Percentiles rank a stretch among this genome's conserved stretches.
phyloP scores from a whole-genome alignment of 2,797 vertebrate genomes.

The Chromobotia macracanthus region DNA sequence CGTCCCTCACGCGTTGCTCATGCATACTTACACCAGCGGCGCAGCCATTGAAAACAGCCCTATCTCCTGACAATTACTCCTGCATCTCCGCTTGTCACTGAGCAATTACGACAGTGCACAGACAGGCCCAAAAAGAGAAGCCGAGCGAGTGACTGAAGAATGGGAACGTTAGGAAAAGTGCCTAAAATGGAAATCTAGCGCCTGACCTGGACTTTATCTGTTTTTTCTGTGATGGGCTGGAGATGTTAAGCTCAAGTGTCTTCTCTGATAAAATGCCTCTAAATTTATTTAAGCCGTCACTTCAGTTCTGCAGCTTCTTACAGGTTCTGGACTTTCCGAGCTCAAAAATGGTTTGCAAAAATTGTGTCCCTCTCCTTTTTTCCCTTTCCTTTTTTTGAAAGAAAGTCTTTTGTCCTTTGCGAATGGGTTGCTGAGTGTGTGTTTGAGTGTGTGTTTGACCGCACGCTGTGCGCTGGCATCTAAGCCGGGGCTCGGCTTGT shows the following conservation, averaged over 20 bases:
- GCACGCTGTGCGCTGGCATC: slow-evolving; percentile 26
- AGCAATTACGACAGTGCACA: slow-evolving; percentile 84
- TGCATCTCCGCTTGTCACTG: slow-evolving; percentile 99
- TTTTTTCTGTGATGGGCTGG: slow-evolving; percentile 81
- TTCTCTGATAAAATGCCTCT: slow-evolving; percentile 75
- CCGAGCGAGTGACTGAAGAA: slow-evolving; percentile 35
- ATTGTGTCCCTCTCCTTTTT: slow-evolving; percentile 54
- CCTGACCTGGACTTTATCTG: slow-evolving; percentile 81
- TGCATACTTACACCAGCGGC: slow-evolving; percentile 98
- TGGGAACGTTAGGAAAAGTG: slow-evolving; percentile 77
- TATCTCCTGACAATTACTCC: slow-evolving; percentile 99
- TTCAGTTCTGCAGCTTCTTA: slow-evolving; percentile 73
- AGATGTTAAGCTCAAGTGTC: slow-evolving; percentile 57
- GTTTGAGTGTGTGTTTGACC: slow-evolving; percentile 50
- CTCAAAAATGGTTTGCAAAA: slow-evolving; percentile 76
- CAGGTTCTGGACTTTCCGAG: slow-evolving; percentile 66
- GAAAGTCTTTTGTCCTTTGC: slow-evolving; percentile 26
- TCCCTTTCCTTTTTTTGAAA: slow-evolving; percentile 3
- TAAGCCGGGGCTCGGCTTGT: slow-evolving; percentile 78
- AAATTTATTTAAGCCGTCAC: slow-evolving; percentile 77
- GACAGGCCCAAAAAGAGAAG: slow-evolving; percentile 71
- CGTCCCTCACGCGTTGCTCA: slow-evolving; percentile 76
- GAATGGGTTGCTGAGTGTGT: slow-evolving; percentile 29
- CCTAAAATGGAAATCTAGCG: slow-evolving; percentile 92
- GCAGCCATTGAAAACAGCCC: slow-evolving; percentile 87